These are phyloP conservation scores for Oceanodroma tethys DNA, from an alignment of 2,113 vertebrate species.

Conservation along the genomic window DNA sequence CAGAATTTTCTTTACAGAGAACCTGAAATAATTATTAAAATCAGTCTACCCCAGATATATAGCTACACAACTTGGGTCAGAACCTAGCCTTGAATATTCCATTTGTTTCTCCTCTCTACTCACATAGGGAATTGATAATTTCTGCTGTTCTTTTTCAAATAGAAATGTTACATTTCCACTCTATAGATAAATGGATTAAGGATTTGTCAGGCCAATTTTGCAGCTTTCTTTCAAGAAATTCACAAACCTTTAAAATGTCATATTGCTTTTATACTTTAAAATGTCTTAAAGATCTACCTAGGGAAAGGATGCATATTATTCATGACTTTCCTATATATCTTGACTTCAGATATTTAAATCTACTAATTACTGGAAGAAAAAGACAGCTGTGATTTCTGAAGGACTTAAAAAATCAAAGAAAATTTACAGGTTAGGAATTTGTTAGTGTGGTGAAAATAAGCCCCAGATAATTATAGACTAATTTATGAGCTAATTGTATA, in stretches of 20 bases:
- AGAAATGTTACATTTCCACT: slow-evolving; percentile 24
- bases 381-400: background rate
- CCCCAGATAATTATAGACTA: background rate
- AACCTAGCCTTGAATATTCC: background rate
- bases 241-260: slow-evolving; percentile 28
- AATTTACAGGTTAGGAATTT: background rate
- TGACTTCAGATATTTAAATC: slow-evolving; percentile 27
- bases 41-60: background rate
- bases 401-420: background rate
- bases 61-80: background rate
- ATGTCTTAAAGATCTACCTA: background rate
- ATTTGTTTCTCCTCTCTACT: background rate
- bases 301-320: background rate
- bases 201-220: slow-evolving; percentile 34
- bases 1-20: background rate
- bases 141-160: background rate
- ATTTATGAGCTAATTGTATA: background rate
- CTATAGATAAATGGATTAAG: slow-evolving; percentile 14
- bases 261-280: slow-evolving; percentile 23
- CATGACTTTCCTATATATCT: background rate
- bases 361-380: background rate
- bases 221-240: slow-evolving; percentile 33
- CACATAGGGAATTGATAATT: background rate
- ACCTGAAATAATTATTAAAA: background rate
- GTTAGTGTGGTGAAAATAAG: background rate